Evolutionary conservation across 2,797 vertebrate genomes (phyloP), one percentile per base, ranked within the genome.

Genomic region (Dallia pectoralis): DNA sequence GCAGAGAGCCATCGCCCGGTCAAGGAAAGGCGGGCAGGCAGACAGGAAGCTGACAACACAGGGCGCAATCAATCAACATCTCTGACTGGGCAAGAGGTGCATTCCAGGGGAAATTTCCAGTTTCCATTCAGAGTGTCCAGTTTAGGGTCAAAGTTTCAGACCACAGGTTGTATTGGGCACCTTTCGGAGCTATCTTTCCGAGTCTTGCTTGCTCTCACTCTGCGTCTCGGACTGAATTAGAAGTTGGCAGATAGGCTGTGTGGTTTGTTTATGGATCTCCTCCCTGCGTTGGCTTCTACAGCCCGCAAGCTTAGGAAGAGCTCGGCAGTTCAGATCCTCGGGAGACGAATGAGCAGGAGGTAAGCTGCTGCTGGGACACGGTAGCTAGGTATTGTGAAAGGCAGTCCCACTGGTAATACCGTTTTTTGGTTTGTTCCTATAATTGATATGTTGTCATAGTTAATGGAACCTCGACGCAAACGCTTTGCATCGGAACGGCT

Each of bases 291-390:
- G 1, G 33, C 75, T 15, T 84, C 84, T n/a, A 64, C 78, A 2
- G 79, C 76, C 56, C 74, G 64, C 76, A 81, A 75, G 78, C 81
- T 91, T 63, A 88, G 81, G 73, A 78, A 88, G 48, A 85, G 61
- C 9, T 4, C 74, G 19, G 79, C 72, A 2, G 61, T 81, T 77
- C 81, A 82, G 76, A 84, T 61, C 71, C 67, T 90, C 69, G 79
- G 18, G 82, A 87, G 15, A 66, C 86, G 65, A 69, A 71, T 86
- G 67, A 79, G 25, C 62, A 79, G 75, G 74, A 90, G 84, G 86
- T 89, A 76, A 69, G 74, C 27, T 19, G 22, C 48, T 30, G 53
- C 11, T 59, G n/a, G 53, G 11, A 12, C 53, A 59, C 18, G 22
- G 12, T 19, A 12, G n/a, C 22, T 11, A 59, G 22, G 53, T 12